phyloP scores from a whole-genome alignment of 2,797 vertebrate species.

The Spatula versicolor region DNA sequence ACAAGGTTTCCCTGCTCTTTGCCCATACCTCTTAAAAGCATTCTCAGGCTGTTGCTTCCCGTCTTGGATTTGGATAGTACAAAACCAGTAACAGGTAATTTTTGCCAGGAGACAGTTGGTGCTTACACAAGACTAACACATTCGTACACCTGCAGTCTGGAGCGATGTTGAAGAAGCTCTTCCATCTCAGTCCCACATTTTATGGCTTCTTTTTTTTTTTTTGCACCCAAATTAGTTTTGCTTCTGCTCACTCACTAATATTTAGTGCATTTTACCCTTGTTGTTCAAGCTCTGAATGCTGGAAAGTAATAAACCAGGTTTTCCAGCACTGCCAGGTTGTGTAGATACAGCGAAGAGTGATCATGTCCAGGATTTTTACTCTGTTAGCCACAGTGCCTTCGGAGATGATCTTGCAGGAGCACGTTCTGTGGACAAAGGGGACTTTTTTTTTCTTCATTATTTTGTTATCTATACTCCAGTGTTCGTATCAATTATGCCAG shows the following conservation, averaged over 20 bases:
- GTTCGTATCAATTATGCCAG: not conserved
- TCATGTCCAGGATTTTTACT: not conserved
- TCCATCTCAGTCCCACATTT: not conserved
- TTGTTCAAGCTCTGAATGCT: not conserved
- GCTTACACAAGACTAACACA: not conserved
- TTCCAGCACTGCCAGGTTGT: not conserved
- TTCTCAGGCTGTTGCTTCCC: not conserved
- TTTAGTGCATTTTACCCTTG: not conserved
- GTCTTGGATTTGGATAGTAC: not conserved
- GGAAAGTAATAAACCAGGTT: not conserved
- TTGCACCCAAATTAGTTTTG: not conserved
- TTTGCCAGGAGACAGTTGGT: not conserved
- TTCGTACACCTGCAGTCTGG: rapidly evolving
- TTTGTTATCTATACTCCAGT: not conserved
- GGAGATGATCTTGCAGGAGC: not conserved
- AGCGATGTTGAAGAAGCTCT: not conserved
- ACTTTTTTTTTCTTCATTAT: not conserved
- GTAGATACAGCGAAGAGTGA: not conserved
- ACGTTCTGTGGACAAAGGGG: not conserved
- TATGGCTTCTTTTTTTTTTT: not conserved
- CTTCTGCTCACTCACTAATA: not conserved
- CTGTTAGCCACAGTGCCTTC: not conserved
- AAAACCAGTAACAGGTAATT: not conserved
- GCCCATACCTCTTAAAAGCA: not conserved
- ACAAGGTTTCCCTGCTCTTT: not conserved